phyloP scores from a whole-genome alignment of 2,888 invertebrate species.

The Pseudococcus viburni region DNA sequence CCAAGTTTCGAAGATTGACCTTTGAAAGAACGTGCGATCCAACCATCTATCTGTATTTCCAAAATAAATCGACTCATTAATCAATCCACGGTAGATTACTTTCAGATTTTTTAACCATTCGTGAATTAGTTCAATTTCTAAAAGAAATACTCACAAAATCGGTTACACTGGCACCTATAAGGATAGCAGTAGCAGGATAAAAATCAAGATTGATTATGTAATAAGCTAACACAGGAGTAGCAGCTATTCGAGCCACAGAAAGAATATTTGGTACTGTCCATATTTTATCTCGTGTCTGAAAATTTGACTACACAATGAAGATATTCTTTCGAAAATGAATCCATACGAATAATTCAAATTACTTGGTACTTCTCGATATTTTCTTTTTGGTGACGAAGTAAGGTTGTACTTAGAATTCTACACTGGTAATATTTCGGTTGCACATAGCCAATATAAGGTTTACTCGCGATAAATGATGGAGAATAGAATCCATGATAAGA shows the following conservation, averaged over 20 bases:
- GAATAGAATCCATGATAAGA: not conserved
- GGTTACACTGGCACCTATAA: constrained; percentile 89
- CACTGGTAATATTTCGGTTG: constrained; percentile 14
- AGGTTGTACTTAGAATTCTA: not conserved
- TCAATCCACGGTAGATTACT: not conserved
- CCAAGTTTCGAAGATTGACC: constrained; percentile 94
- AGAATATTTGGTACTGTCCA: constrained; percentile 94
- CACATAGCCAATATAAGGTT: not conserved
- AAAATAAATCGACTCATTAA: not conserved
- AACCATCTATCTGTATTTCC: constrained; percentile 87
- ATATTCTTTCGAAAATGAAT: not conserved
- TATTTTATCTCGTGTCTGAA: constrained; percentile 85
- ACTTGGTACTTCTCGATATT: not conserved
- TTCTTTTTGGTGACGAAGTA: not conserved
- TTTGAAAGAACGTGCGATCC: constrained; percentile 93
- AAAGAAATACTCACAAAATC: constrained; percentile 82
- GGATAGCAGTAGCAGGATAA: constrained; percentile 82
- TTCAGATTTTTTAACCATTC: not conserved
- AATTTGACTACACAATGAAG: not conserved
- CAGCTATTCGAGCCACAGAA: constrained; percentile 86
- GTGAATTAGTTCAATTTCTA: not conserved
- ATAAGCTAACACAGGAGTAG: constrained; percentile 92
- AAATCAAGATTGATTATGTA: constrained; percentile 88
- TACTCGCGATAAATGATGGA: not conserved
- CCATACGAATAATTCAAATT: not conserved